phyloP scores from a whole-genome alignment of 2,113 vertebrate genomes.

The Eupsittula cactorum region DNA sequence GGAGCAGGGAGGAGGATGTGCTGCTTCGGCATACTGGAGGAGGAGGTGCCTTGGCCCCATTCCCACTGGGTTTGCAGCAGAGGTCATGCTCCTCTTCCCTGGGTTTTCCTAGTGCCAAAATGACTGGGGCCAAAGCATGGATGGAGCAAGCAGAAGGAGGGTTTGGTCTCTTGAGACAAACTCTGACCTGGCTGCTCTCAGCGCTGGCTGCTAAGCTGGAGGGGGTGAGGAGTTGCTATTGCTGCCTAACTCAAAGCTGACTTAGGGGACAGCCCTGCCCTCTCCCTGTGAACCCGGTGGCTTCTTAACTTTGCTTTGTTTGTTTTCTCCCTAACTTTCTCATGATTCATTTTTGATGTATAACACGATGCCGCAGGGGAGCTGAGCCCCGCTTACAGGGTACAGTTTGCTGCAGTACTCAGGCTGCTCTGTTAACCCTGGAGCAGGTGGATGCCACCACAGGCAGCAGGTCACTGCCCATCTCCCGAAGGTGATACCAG shows the following conservation, averaged over 20 bases:
- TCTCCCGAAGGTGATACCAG: fast-evolving
- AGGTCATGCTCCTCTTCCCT: not conserved
- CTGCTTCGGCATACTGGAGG: not conserved
- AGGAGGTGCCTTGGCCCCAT: fast-evolving
- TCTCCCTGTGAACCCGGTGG: not conserved
- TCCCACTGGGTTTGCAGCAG: not conserved
- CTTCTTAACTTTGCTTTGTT: not conserved
- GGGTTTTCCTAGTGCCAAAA: not conserved
- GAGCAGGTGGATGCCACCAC: not conserved
- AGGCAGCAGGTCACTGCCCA: not conserved
- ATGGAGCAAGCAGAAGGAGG: not conserved
- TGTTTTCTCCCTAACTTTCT: fast-evolving
- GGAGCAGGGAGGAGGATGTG: not conserved
- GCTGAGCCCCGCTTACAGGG: not conserved
- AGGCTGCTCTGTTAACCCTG: not conserved
- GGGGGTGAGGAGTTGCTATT: not conserved
- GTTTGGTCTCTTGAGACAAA: fast-evolving
- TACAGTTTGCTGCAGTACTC: not conserved
- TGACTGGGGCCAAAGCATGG: not conserved
- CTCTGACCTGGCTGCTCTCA: fast-evolving
- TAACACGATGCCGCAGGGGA: fast-evolving
- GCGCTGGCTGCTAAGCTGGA: not conserved
- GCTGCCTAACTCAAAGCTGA: not conserved
- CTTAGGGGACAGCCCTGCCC: not conserved
- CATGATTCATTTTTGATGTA: not conserved